phyloP scores from a whole-genome alignment of 2,797 vertebrate genomes.

The Crypturellus tataupa region DNA sequence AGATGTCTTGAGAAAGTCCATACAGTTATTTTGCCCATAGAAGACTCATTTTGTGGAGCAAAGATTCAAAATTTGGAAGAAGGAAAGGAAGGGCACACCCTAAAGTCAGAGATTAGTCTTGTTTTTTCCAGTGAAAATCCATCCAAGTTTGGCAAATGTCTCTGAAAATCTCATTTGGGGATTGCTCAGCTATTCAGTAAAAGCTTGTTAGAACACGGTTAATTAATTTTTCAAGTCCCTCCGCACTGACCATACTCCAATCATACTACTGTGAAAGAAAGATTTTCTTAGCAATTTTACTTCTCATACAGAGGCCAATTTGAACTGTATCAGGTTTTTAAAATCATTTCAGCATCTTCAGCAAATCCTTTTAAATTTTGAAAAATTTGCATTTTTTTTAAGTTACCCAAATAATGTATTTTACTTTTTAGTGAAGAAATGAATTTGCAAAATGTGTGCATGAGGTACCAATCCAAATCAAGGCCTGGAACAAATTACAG shows the following conservation, averaged over 20 bases:
- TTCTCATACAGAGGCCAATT: background rate
- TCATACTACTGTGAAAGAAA: background rate
- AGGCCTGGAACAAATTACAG: background rate
- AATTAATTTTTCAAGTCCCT: background rate
- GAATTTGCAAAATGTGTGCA: background rate
- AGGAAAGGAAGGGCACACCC: rapidly evolving
- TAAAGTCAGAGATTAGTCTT: background rate
- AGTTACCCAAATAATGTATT: background rate
- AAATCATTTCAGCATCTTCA: background rate
- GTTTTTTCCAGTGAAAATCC: background rate
- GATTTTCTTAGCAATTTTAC: background rate
- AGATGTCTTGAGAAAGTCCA: background rate
- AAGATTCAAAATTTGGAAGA: background rate
- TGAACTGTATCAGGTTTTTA: background rate
- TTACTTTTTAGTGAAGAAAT: background rate
- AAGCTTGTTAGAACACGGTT: background rate
- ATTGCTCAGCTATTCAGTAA: background rate
- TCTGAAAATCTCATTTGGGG: background rate
- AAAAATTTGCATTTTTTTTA: background rate
- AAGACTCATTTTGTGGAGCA: background rate
- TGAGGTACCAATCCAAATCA: background rate
- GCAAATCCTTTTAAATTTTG: background rate
- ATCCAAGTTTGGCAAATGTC: background rate
- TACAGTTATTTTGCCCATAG: background rate
- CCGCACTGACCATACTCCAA: background rate